A percentile compares a stretch with the other conserved stretches of the same genome.
Conservation (phyloP, 2,888 invertebrate genomes). For the Leucozona laternaria region DNA sequence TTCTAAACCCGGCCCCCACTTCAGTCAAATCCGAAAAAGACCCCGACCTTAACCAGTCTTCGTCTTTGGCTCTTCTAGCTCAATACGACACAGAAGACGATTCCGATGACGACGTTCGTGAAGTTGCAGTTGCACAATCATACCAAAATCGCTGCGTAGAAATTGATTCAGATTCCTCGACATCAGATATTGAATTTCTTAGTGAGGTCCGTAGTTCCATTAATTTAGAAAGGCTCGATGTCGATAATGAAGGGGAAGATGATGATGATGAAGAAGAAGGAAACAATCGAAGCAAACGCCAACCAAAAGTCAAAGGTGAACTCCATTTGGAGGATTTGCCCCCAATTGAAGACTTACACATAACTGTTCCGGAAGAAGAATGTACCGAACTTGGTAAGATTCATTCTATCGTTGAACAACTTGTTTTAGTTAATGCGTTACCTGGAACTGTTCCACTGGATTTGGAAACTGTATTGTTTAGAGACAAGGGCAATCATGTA, state of each 20-base stretch:
- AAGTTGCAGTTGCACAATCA: constrained; percentile 77
- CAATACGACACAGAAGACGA: constrained; percentile 79
- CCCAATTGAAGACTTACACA: constrained; percentile 91
- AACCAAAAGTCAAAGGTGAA: constrained; percentile 82
- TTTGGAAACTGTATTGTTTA: constrained; percentile 93
- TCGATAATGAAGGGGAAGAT: constrained; percentile 79
- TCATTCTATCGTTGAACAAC: constrained; percentile 88
- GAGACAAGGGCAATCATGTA: constrained; percentile 90
- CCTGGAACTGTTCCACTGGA: constrained; percentile 91
- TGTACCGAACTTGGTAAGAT: constrained; percentile 90
- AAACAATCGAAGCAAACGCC: constrained; percentile 76
- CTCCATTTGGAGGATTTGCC: constrained; percentile 88
- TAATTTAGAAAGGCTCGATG: constrained; percentile 77
- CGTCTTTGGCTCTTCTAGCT: constrained; percentile 77
- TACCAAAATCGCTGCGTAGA: constrained; percentile 79
- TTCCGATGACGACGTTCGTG: constrained; percentile 79
- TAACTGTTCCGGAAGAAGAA: constrained; percentile 90
- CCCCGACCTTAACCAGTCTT: not conserved
- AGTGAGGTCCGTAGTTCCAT: constrained; percentile 79
- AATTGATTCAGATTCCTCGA: constrained; percentile 77
- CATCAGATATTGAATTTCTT: constrained; percentile 79
- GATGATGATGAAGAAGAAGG: constrained; percentile 78
- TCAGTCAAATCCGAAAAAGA: not conserved
- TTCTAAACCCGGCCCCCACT: not conserved
- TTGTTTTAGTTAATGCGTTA: constrained; percentile 90